Evolutionary conservation across 92 coral and sea anemone species (phyloP).

Genomic region (Anthopleura xanthogrammica): DNA sequence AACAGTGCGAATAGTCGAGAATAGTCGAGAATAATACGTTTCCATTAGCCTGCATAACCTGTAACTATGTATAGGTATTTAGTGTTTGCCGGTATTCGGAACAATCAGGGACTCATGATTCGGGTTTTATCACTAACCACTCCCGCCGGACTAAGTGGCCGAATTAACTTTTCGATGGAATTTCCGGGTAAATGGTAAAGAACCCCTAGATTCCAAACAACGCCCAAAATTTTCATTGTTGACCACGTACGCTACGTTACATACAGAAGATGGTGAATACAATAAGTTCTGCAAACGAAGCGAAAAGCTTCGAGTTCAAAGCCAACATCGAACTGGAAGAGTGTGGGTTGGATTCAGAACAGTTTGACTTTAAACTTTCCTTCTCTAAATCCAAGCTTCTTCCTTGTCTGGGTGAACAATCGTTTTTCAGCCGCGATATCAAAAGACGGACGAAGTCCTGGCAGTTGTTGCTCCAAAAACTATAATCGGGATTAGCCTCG

Average conservation of each 20-base stretch:
- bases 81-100: no score
- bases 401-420: background rate
- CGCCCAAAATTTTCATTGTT: background rate
- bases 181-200: no score
- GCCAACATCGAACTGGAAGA: conserved; percentile 2
- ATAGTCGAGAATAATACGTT: no score
- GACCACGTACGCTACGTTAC: background rate
- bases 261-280: background rate
- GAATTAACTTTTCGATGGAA: no score
- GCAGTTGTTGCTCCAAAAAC: background rate
- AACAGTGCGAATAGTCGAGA: no score
- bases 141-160: no score
- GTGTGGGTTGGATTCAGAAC: background rate
- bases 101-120: no score
- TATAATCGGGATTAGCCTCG: background rate
- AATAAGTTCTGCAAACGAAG: background rate
- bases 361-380: background rate
- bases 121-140: no score
- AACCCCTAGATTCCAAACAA: background rate
- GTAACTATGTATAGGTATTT: no score
- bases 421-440: background rate
- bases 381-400: background rate
- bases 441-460: background rate
- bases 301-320: background rate
- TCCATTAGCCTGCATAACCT: no score